A percentile compares a stretch with the other conserved stretches of the same genome.
Conservation (phyloP, 2,113 vertebrate genomes). For the Dasyprocta punctata region DNA sequence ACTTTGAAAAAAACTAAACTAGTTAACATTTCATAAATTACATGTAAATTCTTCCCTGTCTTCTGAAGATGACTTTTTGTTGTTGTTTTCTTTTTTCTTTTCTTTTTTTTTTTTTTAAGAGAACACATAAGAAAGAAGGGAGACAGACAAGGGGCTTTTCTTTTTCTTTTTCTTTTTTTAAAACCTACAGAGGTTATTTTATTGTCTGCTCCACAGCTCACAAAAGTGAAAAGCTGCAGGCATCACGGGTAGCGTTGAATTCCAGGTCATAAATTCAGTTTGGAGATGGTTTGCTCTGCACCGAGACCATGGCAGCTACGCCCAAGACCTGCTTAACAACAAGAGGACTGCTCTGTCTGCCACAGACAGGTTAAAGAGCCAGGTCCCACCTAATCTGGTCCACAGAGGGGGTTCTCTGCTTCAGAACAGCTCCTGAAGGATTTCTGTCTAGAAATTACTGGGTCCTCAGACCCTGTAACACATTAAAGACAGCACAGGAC, state of each 20-base stretch:
- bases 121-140: not conserved
- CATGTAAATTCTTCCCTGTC: not conserved
- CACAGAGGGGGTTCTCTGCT: not conserved
- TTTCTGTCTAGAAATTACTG: slow-evolving; percentile 10
- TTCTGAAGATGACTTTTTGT: not conserved
- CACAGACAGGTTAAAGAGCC: slow-evolving; percentile 53
- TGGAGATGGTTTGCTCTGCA: slow-evolving; percentile 48
- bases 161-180: not conserved
- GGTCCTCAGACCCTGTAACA: not conserved
- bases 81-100: not conserved
- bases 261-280: slow-evolving; percentile 19
- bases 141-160: slow-evolving; percentile 3
- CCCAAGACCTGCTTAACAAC: slow-evolving; percentile 27
- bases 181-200: not conserved
- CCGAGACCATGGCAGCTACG: not conserved
- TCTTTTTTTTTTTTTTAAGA: not conserved
- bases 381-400: not conserved
- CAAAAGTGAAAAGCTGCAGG: not conserved
- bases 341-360: slow-evolving; percentile 10
- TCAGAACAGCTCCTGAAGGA: not conserved
- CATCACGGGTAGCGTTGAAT: not conserved
- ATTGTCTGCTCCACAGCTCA: not conserved
- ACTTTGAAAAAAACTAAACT: not conserved
- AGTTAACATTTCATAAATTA: not conserved
- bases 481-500: not conserved